Conservation (phyloP, 2,888 invertebrate species). For the Lithophane leautieri region DNA sequence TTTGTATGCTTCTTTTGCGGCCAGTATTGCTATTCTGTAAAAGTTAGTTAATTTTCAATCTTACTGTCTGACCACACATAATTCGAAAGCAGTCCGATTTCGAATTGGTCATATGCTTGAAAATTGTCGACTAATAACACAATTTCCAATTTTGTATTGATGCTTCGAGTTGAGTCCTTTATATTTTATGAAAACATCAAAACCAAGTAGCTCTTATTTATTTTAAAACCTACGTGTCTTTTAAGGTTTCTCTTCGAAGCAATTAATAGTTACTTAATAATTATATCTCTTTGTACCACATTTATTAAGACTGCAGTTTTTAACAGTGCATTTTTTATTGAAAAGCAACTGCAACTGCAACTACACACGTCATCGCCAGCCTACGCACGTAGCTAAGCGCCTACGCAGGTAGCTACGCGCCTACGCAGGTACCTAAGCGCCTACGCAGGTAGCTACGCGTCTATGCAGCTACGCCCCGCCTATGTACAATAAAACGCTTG, state of each 20-base stretch:
- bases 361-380: background rate
- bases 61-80: background rate
- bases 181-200: background rate
- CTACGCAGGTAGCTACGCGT: background rate
- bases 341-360: background rate
- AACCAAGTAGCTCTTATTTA: background rate
- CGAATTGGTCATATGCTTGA: background rate
- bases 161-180: background rate
- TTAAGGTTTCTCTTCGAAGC: background rate
- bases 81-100: background rate
- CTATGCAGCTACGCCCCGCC: background rate
- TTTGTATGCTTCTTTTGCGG: background rate
- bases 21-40: background rate
- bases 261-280: background rate
- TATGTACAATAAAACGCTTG: background rate
- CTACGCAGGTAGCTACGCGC: conserved; percentile 1
- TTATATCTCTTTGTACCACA: background rate
- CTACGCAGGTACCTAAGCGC: background rate
- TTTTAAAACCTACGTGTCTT: background rate
- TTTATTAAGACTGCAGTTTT: background rate
- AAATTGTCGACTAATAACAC: background rate
- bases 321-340: background rate
- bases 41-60: background rate
- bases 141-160: background rate
- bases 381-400: background rate